Evolutionary conservation across 2,888 invertebrate species (phyloP), one percentile per base, ranked within the genome.

Genomic region (Celastrina argiolus): DNA sequence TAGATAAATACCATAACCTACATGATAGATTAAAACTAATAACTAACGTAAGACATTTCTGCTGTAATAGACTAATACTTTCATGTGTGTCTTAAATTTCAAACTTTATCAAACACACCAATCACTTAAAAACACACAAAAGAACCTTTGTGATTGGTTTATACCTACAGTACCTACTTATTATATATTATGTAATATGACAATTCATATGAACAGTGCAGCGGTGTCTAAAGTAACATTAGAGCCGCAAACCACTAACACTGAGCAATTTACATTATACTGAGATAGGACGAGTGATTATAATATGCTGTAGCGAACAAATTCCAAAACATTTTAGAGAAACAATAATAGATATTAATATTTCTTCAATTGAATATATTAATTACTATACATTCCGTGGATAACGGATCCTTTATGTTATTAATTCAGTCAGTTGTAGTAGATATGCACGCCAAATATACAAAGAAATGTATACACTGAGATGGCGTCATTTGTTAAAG

Each of bases 1-100:
- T 81, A 79, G 73, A 73, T 81, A 80, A 78, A 73, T 69, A 71
- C 73, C 74, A 78, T 76, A 75, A 56, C 58, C 56, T 65, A 65
- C 41, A 26, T 39, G 36, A 56, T 58, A 65, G 56, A 65, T 16
- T 65, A 58, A 65, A 65, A 63, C 28, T 41, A 14, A 18, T 65
- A 42, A 16, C n/a, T 51, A 51, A 26, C 10, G 5, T 58, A 28
- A 65, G 65, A 16, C 58, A 18, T 65, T 41, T 65, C 65, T 58
- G 65, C 65, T 58, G 28, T 65, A 41, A 39, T 58, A 58, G 65
- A 58, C 36, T 36, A 56, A 42, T 58, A 58, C 65, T 39, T 58
- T 65, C 14, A 36, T 61, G 26, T 56, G 28, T 41, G 58, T 28
- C 8, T 16, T 31, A 12, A 56, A 56, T 31, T 56, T 58, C 41